Base-by-base conservation (phyloP, 2,888 invertebrate species). In the Pterostichus madidus region DNA sequence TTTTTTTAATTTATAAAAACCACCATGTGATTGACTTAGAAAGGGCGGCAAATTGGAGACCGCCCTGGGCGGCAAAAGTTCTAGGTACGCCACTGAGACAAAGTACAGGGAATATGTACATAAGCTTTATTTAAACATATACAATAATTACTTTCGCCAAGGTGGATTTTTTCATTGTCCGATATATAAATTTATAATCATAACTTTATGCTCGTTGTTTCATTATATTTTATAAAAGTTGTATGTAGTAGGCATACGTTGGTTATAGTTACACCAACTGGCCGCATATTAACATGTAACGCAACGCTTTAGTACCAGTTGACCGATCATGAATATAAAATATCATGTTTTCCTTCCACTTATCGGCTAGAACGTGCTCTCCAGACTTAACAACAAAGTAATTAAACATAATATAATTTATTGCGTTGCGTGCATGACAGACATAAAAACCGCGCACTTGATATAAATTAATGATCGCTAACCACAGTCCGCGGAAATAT, bases 321-420 rank as follows among this genome's bases (percentile, higher is more conserved):
- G 59, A 31, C 24, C 59, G 64, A 64, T 71, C 75, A 13, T 49
- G 49, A 49, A 75, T 49, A 52, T 75, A 52, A 52, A 75, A 75
- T 75, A 75, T 52, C 75, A 75, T 75, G 75, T 75, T 75, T 75
- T 44, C 24, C 75, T 49, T 75, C 75, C 32, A 75, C 75, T 75
- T 75, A 75, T 75, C 75, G 52, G 75, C n/a, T 44, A 44, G 5
- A 71, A 71, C 68, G 68, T 44, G 68, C 68, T 44, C 68, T 71
- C 68, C 77, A 56, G 77, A 77, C 73, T 75, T 75, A 56, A 81
- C 81, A 81, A 81, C 81, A 75, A 81, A 75, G 81, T 81, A 81
- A 81, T 81, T 81, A 81, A 81, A 81, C 81, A 81, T 59, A 81
- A 81, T 73, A 73, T 81, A 75, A 81, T 81, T 81, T 81, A 81